Base-by-base conservation (phyloP, 1,140 invertebrate species). In the Drosophila hydei region DNA sequence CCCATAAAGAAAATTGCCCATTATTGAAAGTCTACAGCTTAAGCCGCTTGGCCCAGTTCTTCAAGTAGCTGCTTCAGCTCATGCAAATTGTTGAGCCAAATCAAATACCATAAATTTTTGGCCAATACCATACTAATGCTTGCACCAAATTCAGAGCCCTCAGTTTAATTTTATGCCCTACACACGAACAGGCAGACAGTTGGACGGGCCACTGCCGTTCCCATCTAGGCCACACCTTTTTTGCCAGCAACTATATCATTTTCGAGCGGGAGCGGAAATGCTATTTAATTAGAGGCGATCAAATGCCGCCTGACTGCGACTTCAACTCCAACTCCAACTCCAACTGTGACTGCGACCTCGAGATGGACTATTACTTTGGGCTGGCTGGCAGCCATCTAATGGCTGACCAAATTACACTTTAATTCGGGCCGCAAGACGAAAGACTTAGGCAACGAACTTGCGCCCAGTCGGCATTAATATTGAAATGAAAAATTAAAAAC, bases 231-330 rank as follows among this genome's bases (percentile, higher is more conserved):
- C 71, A 69, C 71, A 73, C 71, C 64, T 76, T 58, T 72, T 72
- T 60, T 7, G 48, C 69, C 21, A 43, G 48, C 47, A 60, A 45
- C 54, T 48, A 56, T 89, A 87, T 88, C 52, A 88, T 88, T 89
- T 79, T 76, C 72, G 50, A 83, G 68, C 71, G 40, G 56, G 59
- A 85, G 84, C 83, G 83, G 83, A 88, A 88, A 89, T 84, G 79
- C 72, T 88, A 89, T 88, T 88, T 88, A 88, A 88, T 88, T 88
- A 88, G 75, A 89, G 83, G 79, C 83, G 77, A 88, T 87, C 81
- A 88, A 87, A 87, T 78, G 81, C 83, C 83, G 83, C 61, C 72
- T 42, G 48, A 51, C 42, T 65, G 18, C 19, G 18, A 52, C 38
- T 64, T n/a, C 30, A 8, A 54, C 30, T 30, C 36, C 38, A 11